Evolutionary conservation across 2,797 vertebrate species (phyloP).

Genomic region (Vipera latastei): DNA sequence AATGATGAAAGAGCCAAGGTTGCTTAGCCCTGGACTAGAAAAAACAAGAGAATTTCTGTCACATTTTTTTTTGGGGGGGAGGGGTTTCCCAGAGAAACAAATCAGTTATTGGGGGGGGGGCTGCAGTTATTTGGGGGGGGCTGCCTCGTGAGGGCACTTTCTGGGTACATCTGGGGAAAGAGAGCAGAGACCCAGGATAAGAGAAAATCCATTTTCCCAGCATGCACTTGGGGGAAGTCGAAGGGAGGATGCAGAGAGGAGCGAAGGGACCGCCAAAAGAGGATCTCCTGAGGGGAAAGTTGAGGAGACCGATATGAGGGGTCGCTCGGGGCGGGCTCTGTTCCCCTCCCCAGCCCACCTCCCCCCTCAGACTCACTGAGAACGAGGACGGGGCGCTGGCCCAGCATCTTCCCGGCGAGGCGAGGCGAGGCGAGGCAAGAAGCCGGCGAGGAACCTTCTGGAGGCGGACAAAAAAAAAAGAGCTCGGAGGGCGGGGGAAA

Average conservation of each 20-base stretch:
- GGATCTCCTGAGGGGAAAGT: background rate
- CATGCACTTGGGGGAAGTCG: background rate
- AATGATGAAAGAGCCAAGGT: no score
- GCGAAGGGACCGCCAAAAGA: background rate
- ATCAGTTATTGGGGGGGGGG: background rate
- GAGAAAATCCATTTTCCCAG: background rate
- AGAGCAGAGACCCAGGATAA: background rate
- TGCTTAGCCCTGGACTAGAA: background rate
- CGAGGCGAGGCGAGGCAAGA: background rate
- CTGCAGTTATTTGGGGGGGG: background rate
- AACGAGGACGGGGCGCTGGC: slow-evolving; percentile 84
- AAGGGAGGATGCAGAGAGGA: background rate
- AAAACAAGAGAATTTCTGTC: background rate
- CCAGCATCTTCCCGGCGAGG: slow-evolving; percentile 78
- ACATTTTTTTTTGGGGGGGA: background rate
- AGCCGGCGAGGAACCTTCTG: slow-evolving; percentile 76
- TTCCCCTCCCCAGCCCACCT: no score
- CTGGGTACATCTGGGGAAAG: background rate
- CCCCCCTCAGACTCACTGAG: slow-evolving; percentile 80
- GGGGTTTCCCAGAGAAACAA: background rate
- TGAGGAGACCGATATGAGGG: no score
- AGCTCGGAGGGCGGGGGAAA: background rate
- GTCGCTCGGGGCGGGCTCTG: background rate
- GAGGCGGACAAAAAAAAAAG: slow-evolving; percentile 40
- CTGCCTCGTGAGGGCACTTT: background rate